These are phyloP conservation scores for Griposia aprilina DNA, from an alignment of 2,888 invertebrate species.

Conservation along the genomic window DNA sequence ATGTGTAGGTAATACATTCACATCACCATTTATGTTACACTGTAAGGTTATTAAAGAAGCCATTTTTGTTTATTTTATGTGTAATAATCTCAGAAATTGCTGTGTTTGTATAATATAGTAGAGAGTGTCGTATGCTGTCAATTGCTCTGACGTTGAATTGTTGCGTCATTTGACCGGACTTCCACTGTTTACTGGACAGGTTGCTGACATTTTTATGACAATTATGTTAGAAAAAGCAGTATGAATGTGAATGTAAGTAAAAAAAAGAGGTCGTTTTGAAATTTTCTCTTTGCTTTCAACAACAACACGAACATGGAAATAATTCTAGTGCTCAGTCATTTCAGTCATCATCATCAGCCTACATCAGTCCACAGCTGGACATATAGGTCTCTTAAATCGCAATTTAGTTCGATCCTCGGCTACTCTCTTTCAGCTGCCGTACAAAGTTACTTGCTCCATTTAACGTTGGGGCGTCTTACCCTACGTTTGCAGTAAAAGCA, in stretches of 20 bases:
- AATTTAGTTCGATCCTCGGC: neutral
- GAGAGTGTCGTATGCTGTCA: constrained; percentile 57
- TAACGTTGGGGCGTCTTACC: too few relatives aligned
- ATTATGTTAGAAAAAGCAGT: constrained; percentile 31
- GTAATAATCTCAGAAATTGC: constrained; percentile 58
- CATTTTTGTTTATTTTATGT: constrained; percentile 66
- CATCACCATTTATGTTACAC: constrained; percentile 55
- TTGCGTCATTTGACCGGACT: constrained; percentile 48
- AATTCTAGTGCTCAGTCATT: neutral
- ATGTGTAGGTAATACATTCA: constrained; percentile 66
- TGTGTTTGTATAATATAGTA: constrained; percentile 53
- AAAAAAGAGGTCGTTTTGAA: neutral
- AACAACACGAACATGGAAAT: neutral
- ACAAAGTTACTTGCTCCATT: neutral
- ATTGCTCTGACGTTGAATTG: constrained; percentile 33
- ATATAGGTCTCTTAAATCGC: neutral
- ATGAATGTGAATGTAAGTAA: constrained; percentile 18
- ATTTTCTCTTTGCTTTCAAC: neutral
- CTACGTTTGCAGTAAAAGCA: neutral
- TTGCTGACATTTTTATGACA: constrained; percentile 26
- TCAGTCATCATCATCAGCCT: neutral
- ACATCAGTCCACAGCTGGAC: neutral
- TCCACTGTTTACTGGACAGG: constrained; percentile 23
- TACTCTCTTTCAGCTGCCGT: neutral
- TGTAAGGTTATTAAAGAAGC: constrained; percentile 56